Evolutionary conservation across 2,113 vertebrate genomes (phyloP).

Genomic region (Dunckerocampus dactyliophorus): DNA sequence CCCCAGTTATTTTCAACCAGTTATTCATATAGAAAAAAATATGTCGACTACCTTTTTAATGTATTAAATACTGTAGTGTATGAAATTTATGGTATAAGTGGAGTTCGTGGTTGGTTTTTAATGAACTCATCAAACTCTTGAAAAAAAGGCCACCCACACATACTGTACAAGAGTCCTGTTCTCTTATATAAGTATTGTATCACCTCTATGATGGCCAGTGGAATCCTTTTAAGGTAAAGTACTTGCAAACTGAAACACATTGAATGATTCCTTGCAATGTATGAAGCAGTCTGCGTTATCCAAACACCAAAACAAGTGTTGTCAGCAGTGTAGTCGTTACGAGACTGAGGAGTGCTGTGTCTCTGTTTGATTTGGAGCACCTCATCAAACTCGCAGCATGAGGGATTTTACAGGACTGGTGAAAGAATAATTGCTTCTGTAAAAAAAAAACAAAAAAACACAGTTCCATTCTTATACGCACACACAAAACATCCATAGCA

Average conservation of each 20-base stretch:
- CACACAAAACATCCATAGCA: background rate
- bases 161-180: background rate
- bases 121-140: constrained; percentile 29
- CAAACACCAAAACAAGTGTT: constrained; percentile 7
- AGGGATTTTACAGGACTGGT: constrained; percentile 34
- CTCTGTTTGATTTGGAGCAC: constrained; percentile 47
- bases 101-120: too few species aligned
- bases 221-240: background rate
- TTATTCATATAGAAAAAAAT: too few species aligned
- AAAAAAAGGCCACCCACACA: constrained; percentile 59
- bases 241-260: background rate
- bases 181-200: constrained; percentile 52
- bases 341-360: constrained; percentile 32
- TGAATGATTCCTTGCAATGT: background rate
- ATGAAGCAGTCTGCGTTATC: background rate
- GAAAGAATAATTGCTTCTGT: constrained; percentile 48
- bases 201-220: constrained; percentile 28
- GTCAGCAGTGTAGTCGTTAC: constrained; percentile 28
- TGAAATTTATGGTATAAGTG: too few species aligned
- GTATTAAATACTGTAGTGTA: too few species aligned
- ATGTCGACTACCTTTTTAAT: too few species aligned
- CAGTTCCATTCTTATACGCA: constrained; percentile 36
- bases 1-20: too few species aligned
- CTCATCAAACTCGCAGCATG: constrained; percentile 23
- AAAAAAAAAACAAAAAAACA: too few species aligned